phyloP scores from a whole-genome alignment of 1,140 invertebrate genomes.

The Bombus turneri region DNA sequence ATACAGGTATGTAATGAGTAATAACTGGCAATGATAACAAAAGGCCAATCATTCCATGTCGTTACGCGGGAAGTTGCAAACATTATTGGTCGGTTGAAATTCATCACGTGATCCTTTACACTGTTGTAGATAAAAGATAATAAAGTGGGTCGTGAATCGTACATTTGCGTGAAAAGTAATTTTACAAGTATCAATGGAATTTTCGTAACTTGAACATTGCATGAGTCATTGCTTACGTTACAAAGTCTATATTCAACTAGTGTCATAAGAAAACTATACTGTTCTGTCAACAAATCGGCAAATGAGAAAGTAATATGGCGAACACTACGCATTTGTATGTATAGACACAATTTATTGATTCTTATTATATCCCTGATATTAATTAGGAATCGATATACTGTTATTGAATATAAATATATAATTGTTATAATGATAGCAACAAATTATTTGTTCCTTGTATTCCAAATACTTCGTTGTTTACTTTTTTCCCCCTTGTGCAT shows the following conservation, averaged over 20 bases:
- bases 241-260: background rate
- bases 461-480: background rate
- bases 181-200: background rate
- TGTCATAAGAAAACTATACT: background rate
- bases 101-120: background rate
- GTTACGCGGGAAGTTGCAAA: background rate
- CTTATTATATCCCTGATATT: background rate
- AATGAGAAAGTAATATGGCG: slow-evolving; percentile 11
- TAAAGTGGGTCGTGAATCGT: background rate
- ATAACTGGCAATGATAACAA: background rate
- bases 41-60: background rate
- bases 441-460: background rate
- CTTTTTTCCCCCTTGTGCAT: background rate
- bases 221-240: background rate
- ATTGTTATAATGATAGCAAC: background rate
- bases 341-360: background rate
- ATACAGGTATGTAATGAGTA: background rate
- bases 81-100: background rate
- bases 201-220: background rate
- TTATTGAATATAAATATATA: background rate
- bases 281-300: background rate
- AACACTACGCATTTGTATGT: slow-evolving; percentile 16
- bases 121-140: slow-evolving; percentile 4
- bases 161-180: background rate
- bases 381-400: background rate